Evolutionary conservation across 2,797 vertebrate species (phyloP), one percentile per base, ranked within the genome.

Genomic region (Lithobates sylvaticus): DNA sequence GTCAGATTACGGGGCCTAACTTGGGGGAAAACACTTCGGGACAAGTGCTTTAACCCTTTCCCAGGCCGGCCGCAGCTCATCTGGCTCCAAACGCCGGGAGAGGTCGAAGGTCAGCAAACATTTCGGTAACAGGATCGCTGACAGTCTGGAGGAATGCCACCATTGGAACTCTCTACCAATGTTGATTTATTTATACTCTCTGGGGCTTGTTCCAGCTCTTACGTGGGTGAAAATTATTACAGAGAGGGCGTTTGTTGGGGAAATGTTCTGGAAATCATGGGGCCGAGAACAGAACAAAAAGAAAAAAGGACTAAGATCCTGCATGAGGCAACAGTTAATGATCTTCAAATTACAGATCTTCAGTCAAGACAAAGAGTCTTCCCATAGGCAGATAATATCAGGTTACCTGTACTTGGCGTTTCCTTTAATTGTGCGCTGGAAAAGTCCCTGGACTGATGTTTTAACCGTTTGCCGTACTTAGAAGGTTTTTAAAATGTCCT

Each of bases 21-120:
- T 58, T 21, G 65, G n/a, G 65, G 23, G 50, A 50, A 76, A 65
- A 10, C 44, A 72, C 58, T 68, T 68, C 42, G 69, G 42, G 81
- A 69, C 81, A 75, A 76, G 73, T 76, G 81, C 81, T 32, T 83
- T 83, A 83, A 83, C 81, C 70, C 58, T 83, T 29, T 83, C 8
- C 10, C 5, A 4, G 29, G 10, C 42, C 42, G 10, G 27, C 2
- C 2, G 9, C 50, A 64, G 69, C 50, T 82, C 54, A 74, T 64
- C 71, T 34, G 68, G 29, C 47, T 61, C 67, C 54, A 81, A 54
- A 81, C 71, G 27, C 70, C 18, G 21, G 7, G 32, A 32, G n/a
- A 64, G 80, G 69, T 82, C 70, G 72, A 36, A 32, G 80, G 80
- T 82, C 70, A 42, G 26, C 70, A 73, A 64, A 82, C 54, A 27